These are phyloP conservation scores for Pomatostomus ruficeps DNA, from an alignment of 2,113 vertebrate genomes.

Conservation along the genomic window DNA sequence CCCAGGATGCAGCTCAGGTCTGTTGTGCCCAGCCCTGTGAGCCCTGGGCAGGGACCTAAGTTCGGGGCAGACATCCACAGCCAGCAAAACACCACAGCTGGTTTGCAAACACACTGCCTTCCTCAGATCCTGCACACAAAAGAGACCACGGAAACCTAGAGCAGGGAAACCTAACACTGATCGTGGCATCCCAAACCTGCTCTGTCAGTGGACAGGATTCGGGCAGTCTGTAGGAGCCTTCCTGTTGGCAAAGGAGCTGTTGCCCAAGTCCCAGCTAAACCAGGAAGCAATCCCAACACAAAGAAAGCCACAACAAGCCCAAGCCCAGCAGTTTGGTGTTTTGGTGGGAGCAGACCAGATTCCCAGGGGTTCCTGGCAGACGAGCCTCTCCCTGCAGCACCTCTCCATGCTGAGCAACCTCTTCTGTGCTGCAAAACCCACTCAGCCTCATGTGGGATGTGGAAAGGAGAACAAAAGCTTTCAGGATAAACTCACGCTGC, in stretches of 20 bases:
- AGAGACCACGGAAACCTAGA: neutral
- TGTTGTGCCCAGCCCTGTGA: fast-evolving
- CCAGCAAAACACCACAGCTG: neutral
- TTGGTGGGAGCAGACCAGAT: neutral
- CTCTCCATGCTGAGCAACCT: neutral
- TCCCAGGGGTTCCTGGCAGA: neutral
- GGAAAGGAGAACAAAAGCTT: conserved; percentile 1
- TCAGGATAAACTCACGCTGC: conserved; percentile 46
- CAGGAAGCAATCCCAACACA: neutral
- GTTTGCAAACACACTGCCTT: neutral
- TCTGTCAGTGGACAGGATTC: fast-evolving
- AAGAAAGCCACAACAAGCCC: neutral
- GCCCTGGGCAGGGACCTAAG: neutral
- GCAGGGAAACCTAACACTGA: fast-evolving
- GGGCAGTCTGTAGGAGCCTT: neutral
- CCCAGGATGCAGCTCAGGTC: fast-evolving
- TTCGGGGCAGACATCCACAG: too few relatives aligned
- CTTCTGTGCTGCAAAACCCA: neutral
- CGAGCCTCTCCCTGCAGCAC: neutral
- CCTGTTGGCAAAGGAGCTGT: neutral
- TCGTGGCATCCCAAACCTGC: fast-evolving
- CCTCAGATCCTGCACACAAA: neutral
- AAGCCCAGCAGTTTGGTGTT: neutral
- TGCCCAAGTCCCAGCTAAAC: neutral
- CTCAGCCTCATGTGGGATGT: neutral